Conservation (phyloP, 1,140 invertebrate species). For the Acromyrmex heyeri region DNA sequence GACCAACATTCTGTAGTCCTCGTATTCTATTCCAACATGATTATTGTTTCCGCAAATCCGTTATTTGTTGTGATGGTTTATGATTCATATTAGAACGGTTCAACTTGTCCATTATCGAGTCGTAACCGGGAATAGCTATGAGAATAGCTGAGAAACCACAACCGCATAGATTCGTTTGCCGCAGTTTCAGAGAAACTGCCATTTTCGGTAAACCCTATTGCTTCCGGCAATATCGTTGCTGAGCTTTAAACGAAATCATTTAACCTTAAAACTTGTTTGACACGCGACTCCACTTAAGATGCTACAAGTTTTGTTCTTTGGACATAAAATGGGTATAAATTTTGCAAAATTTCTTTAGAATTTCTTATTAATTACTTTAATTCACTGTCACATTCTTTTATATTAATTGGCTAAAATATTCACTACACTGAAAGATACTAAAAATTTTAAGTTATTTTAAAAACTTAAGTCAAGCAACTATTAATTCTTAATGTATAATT, state of each 20-base stretch:
- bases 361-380: conserved; percentile 3
- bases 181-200: conserved; percentile 66
- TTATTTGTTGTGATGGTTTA: background rate
- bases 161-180: conserved; percentile 45
- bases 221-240: conserved; percentile 50
- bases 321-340: background rate
- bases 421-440: background rate
- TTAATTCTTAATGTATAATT: background rate
- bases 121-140: conserved; percentile 38
- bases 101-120: conserved; percentile 75
- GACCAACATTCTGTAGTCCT: background rate
- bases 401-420: background rate
- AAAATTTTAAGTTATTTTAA: background rate
- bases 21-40: background rate
- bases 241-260: conserved; percentile 47
- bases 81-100: conserved; percentile 11
- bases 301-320: background rate
- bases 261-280: conserved; percentile 47
- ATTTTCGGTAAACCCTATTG: conserved; percentile 55
- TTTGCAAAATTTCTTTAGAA: background rate
- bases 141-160: conserved; percentile 52
- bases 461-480: background rate
- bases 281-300: conserved; percentile 42
- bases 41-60: background rate
- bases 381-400: background rate